Conservation (phyloP, 1,140 invertebrate genomes). For the Trigoniulus corallinus region DNA sequence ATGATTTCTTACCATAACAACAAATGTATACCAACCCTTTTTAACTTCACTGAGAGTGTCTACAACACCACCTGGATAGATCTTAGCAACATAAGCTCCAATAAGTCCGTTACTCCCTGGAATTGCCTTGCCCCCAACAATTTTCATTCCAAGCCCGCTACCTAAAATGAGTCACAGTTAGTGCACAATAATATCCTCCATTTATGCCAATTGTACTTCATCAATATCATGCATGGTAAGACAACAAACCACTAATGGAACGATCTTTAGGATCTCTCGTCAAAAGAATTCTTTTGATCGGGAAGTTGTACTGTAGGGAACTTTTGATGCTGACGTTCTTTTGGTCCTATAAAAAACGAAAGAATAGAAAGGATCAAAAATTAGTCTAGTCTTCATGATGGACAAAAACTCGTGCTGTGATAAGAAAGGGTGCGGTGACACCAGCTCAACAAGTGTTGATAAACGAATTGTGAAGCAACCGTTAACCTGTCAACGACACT, state of each 20-base stretch:
- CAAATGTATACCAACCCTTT: constrained; percentile 34
- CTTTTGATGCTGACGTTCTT: constrained; percentile 6
- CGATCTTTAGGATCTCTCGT: constrained; percentile 40
- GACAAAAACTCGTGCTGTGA: no score
- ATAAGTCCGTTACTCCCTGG: constrained; percentile 31
- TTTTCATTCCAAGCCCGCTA: constrained; percentile 39
- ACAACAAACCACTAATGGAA: constrained; percentile 29
- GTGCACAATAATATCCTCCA: constrained; percentile 11
- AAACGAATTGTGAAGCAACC: no score
- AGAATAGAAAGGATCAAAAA: no score
- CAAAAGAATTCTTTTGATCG: constrained; percentile 37
- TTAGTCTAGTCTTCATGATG: no score
- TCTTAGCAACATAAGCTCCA: constrained; percentile 39
- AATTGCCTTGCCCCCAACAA: constrained; percentile 41
- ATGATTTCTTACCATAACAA: neutral
- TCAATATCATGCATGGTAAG: neutral
- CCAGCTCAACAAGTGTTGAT: no score
- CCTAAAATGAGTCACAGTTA: constrained; percentile 14
- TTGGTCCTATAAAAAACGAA: neutral
- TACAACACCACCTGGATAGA: constrained; percentile 35
- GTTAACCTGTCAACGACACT: no score
- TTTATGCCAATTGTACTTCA: neutral
- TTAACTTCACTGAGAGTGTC: constrained; percentile 40
- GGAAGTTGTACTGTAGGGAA: constrained; percentile 22
- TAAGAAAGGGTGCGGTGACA: neutral